Evolutionary conservation across 2,797 vertebrate genomes (phyloP), one percentile per base, ranked within the genome.

Genomic region (Sebastes taczanowskii): DNA sequence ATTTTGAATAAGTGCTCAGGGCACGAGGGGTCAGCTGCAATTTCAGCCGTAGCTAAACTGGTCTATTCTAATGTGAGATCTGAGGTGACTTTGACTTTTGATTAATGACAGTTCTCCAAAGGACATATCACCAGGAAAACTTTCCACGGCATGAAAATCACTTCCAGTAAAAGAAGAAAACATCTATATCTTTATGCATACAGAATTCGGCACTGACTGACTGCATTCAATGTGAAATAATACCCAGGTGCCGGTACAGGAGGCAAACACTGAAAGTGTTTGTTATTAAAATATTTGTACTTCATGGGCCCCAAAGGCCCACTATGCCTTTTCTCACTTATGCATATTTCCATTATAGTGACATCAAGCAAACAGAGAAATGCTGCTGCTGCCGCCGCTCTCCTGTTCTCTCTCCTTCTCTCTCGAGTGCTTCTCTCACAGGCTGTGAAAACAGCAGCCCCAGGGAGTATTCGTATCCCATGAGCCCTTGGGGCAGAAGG

Each of bases 41-140:
- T 94, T 95, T 92, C 91, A 92, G 93, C 92, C 34, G 91, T 77
- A 89, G 94, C 93, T 93, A 93, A 94, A 94, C 92, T 89, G 91
- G 91, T 92, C 93, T 92, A 90, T 94, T 93, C 92, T 94, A 93
- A 95, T 94, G 93, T 82, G 89, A 93, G 93, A 95, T 94, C 92
- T 92, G 94, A 94, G 94, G 94, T 95, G 94, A 95, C 94, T 95
- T 95, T 95, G 94, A 95, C 93, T 95, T 95, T 92, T 95, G 94
- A 95, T 95, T 95, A 95, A 95, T 93, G 94, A 94, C 92, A 91
- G 89, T 92, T 93, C 91, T 92, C 91, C 89, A 95, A 95, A 95
- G 94, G 93, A 94, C 92, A 86, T 86, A 89, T 94, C 86, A 88
- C 88, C 85, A 73, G 91, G 79, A 90, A 93, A 92, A 94, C 91